phyloP scores from a whole-genome alignment of 2,113 vertebrate species.

The Chlamydotis undulata region DNA sequence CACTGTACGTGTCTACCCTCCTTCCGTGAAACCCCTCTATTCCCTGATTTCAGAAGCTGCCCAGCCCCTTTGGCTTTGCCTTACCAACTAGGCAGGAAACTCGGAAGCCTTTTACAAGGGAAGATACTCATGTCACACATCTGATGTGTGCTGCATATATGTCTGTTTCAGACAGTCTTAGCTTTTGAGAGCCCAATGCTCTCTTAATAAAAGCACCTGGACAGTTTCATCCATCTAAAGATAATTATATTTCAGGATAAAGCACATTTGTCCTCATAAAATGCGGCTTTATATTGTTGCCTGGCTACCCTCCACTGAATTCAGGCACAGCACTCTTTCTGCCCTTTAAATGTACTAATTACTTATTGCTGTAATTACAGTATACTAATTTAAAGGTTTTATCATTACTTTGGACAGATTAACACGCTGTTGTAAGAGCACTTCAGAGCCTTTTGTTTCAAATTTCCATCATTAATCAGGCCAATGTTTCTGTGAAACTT shows the following conservation, averaged over 20 bases:
- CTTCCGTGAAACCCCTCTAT: neutral
- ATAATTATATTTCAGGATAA: neutral
- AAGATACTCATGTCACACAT: neutral
- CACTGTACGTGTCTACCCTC: neutral
- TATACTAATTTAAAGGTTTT: neutral
- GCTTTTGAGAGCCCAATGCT: neutral
- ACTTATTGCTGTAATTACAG: neutral
- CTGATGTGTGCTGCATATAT: neutral
- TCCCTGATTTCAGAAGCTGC: neutral
- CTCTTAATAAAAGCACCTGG: neutral
- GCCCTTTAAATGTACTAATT: neutral
- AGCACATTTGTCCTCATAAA: neutral
- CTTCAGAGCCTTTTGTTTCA: neutral
- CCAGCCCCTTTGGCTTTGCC: neutral
- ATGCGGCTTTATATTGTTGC: neutral
- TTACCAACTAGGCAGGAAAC: neutral
- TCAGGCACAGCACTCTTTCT: neutral
- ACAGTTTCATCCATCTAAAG: neutral
- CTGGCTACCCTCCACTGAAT: neutral
- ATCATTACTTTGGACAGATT: neutral
- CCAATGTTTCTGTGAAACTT: neutral
- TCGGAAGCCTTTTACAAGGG: neutral
- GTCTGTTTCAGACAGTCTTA: neutral
- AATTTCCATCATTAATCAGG: neutral
- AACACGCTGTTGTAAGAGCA: neutral